A percentile compares a stretch with the other conserved stretches of the same genome.
phyloP scores from a whole-genome alignment of 2,888 invertebrate species.

The Trichogramma evanescens region DNA sequence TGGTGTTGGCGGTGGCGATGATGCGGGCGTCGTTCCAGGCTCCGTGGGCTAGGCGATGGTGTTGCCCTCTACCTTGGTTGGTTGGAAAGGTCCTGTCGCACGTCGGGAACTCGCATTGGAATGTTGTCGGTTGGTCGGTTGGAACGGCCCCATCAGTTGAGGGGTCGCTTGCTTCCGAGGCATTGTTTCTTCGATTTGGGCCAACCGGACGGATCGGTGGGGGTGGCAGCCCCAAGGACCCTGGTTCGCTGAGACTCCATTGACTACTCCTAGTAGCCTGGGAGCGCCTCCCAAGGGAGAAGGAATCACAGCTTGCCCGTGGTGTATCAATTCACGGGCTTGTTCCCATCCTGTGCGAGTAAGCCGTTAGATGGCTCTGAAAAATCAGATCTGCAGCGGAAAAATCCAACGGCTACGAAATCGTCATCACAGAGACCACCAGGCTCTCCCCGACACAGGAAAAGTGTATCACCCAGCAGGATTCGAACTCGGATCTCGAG shows the following conservation, averaged over 20 bases:
- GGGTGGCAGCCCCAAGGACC: background rate
- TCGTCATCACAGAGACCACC: too few species aligned
- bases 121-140: background rate
- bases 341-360: too few species aligned
- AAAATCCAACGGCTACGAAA: too few species aligned
- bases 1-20: background rate
- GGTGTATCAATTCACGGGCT: too few species aligned
- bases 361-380: too few species aligned
- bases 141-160: background rate
- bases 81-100: background rate
- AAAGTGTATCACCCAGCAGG: too few species aligned
- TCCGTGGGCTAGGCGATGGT: background rate
- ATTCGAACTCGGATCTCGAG: too few species aligned
- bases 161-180: background rate
- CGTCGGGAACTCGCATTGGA: slow-evolving; percentile 1
- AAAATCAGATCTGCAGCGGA: too few species aligned
- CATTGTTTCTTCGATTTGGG: background rate
- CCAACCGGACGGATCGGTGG: background rate
- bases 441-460: too few species aligned
- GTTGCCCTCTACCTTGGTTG: background rate
- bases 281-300: background rate
- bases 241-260: background rate
- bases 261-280: background rate
- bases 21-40: background rate
- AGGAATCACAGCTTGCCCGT: slow-evolving; percentile 6